Evolutionary conservation across 2,113 vertebrate species (phyloP).

Genomic region (Pelobates fuscus): DNA sequence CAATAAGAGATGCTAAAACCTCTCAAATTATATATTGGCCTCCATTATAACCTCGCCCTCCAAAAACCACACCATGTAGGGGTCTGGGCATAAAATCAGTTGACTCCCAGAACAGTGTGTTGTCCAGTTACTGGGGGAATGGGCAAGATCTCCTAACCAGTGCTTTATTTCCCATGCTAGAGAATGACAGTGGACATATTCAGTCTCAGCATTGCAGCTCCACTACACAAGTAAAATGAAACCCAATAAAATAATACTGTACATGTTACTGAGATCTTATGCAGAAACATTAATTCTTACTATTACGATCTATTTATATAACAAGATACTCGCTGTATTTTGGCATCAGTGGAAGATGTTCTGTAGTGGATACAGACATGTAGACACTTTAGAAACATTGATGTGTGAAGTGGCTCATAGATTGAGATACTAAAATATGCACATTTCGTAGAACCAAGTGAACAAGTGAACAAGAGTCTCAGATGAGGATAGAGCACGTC

Average conservation of each 20-base stretch:
- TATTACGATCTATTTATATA: neutral
- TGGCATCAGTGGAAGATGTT: neutral
- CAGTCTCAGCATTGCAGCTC: too few relatives aligned
- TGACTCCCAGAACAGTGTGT: too few relatives aligned
- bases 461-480: conserved; percentile 52
- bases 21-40: too few relatives aligned
- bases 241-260: neutral
- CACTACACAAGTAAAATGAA: neutral
- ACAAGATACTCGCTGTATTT: neutral
- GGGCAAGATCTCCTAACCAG: too few relatives aligned
- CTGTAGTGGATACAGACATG: neutral
- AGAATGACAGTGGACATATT: too few relatives aligned
- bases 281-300: neutral
- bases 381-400: conserved; percentile 1
- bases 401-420: neutral
- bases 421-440: neutral
- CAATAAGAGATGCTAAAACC: too few relatives aligned
- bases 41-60: too few relatives aligned
- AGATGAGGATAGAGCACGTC: conserved; percentile 50
- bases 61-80: too few relatives aligned
- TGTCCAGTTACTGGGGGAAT: too few relatives aligned
- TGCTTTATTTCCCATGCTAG: too few relatives aligned
- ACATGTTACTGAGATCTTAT: neutral
- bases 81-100: too few relatives aligned
- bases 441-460: conserved; percentile 49